Evolutionary conservation across 1,140 invertebrate genomes (phyloP).

Genomic region (Drosophila orena): DNA sequence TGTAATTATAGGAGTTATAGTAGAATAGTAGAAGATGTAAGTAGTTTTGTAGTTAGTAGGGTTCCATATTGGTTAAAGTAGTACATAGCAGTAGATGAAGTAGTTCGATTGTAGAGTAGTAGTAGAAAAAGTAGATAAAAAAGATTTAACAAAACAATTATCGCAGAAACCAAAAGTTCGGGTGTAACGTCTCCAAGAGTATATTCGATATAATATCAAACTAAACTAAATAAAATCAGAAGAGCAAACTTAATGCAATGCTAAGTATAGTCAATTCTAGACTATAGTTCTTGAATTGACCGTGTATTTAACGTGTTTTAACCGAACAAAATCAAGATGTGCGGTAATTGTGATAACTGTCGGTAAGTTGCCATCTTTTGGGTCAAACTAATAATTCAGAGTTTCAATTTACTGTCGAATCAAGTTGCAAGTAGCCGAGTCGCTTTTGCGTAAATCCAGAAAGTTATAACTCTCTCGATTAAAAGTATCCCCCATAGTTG

Average conservation of each 20-base stretch:
- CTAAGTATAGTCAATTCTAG: constrained; percentile 5
- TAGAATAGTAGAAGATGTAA: constrained; percentile 82
- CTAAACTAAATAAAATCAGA: constrained; percentile 20
- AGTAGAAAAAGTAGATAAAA: constrained; percentile 77
- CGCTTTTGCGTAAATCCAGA: background rate
- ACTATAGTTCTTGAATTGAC: constrained; percentile 4
- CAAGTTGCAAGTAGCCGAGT: background rate
- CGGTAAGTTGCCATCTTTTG: background rate
- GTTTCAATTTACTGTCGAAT: constrained; percentile 1
- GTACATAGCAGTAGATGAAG: constrained; percentile 65
- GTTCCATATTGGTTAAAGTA: constrained; percentile 73
- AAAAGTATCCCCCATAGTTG: constrained; percentile 11
- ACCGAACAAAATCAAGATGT: constrained; percentile 7
- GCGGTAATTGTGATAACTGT: background rate
- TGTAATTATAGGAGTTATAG: constrained; percentile 76
- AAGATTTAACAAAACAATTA: constrained; percentile 64
- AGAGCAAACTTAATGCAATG: constrained; percentile 21
- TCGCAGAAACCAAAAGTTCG: constrained; percentile 56
- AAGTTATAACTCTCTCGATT: too few species aligned
- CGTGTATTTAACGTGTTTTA: constrained; percentile 1
- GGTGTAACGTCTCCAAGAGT: constrained; percentile 33
- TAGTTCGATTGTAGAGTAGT: constrained; percentile 63
- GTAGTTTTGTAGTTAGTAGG: constrained; percentile 83
- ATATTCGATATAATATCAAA: constrained; percentile 27
- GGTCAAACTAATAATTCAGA: constrained; percentile 6